Conservation (phyloP, 1,140 invertebrate genomes). For the Lepidurus couesii region DNA sequence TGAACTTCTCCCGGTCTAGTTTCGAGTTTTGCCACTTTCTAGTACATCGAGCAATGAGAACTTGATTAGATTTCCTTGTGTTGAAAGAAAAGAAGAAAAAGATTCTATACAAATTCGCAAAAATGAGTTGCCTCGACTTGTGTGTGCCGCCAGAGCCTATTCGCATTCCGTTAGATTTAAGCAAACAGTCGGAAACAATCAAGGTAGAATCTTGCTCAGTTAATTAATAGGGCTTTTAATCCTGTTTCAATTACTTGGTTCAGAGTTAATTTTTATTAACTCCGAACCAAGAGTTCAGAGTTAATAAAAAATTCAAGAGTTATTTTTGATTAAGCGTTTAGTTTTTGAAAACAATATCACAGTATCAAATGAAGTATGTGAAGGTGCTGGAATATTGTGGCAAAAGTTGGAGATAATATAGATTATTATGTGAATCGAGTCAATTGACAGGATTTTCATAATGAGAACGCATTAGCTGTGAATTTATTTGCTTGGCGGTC, state of each 20-base stretch:
- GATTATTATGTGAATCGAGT: no score
- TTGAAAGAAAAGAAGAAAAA: neutral
- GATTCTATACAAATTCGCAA: neutral
- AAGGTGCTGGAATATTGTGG: neutral
- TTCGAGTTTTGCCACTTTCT: neutral
- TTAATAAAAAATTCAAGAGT: no score
- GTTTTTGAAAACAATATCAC: neutral
- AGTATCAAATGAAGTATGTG: neutral
- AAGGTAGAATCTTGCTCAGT: constrained; percentile 53
- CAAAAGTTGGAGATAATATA: neutral
- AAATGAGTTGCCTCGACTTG: neutral
- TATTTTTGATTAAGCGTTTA: neutral
- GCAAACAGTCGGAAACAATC: constrained; percentile 66
- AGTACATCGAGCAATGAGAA: constrained; percentile 22
- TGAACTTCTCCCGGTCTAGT: no score
- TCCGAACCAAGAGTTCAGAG: no score
- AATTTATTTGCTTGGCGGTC: no score
- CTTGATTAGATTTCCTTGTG: neutral
- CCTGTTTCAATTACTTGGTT: no score
- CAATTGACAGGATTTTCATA: no score
- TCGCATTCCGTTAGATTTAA: constrained; percentile 53
- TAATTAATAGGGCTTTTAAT: neutral
- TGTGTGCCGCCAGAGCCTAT: constrained; percentile 31
- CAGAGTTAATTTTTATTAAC: no score
- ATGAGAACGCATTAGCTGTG: no score